Base-by-base conservation (phyloP, 2,797 vertebrate species). In the Melanotaenia parkinsoni region DNA sequence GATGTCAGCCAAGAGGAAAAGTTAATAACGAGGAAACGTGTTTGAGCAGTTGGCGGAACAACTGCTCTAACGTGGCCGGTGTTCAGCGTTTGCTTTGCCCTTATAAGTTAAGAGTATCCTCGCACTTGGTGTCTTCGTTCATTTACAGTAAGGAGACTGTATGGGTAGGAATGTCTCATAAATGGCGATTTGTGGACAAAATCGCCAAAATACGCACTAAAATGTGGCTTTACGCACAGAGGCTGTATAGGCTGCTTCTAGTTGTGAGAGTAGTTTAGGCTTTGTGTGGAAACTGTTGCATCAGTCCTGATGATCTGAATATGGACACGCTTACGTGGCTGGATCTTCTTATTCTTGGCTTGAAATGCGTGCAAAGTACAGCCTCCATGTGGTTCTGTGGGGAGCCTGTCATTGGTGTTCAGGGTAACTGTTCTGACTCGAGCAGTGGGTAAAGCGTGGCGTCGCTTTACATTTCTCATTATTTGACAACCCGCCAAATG, bases 311-410 rank as follows among this genome's bases (percentile, higher is more conserved):
- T 72, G 45, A 47, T 81, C 70, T 84, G 85, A 70, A 78, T 63
- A 68, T 77, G 79, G 65, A 43, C 65, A 82, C 87, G 92, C 84
- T 63, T 85, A 93, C 92, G 91, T 93, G 91, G 92, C 91, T 90
- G 59, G 56, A 72, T 58, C 50, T 54, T 69, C 61, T 74, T 63
- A 71, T 35, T 67, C 8, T 76, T 72, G 72, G 82, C 58, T 74
- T 84, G 37, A 81, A 67, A 79, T 30, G 45, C 73, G 22, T 30
- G 37, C 47, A 70, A 72, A 84, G 74, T 1, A 3, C 53, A 67
- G 37, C 16, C 69, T 59, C 60, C 63, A 3, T 63, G 63, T 75
- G 70, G 40, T 50, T 50, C 12, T 37, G 69, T 13, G 2, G 24
- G 0, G 53, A 56, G 45, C 24, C 5, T 10, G 26, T 5, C 63